These are phyloP conservation scores for Hypomecis atomaria DNA, from an alignment of 2,888 invertebrate species.

Conservation along the genomic window DNA sequence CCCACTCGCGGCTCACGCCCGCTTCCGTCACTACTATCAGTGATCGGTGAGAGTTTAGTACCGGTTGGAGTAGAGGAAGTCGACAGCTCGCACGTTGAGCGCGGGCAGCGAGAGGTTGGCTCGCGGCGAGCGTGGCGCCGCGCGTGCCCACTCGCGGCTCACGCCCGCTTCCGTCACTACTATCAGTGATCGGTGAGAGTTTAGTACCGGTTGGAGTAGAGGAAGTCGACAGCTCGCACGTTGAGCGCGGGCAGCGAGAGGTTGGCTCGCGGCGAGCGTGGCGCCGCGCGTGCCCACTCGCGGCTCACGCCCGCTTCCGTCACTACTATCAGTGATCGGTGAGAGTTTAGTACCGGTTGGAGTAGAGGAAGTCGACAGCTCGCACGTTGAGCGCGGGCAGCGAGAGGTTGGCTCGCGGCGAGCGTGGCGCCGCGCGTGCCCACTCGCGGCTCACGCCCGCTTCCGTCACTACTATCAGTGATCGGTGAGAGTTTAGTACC, in stretches of 20 bases:
- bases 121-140: slow-evolving; percentile 29
- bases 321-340: too few species aligned
- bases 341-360: slow-evolving; percentile 60
- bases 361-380: slow-evolving; percentile 71
- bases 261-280: slow-evolving; percentile 35
- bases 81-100: slow-evolving; percentile 72
- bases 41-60: slow-evolving; percentile 39
- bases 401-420: slow-evolving; percentile 40
- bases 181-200: too few species aligned
- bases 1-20: slow-evolving; percentile 86
- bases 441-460: slow-evolving; percentile 86
- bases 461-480: too few species aligned
- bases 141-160: slow-evolving; percentile 79
- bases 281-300: slow-evolving; percentile 63
- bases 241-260: slow-evolving; percentile 64
- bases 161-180: slow-evolving; percentile 88
- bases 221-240: slow-evolving; percentile 73
- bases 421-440: slow-evolving; percentile 38
- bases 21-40: slow-evolving; percentile 88
- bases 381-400: slow-evolving; percentile 71
- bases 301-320: slow-evolving; percentile 87
- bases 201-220: slow-evolving; percentile 67
- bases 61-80: slow-evolving; percentile 72
- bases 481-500: slow-evolving; percentile 51
- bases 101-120: slow-evolving; percentile 56